Percentiles rank a stretch among this genome's conserved stretches.
Conservation (phyloP, 2,797 vertebrate genomes). For the Pelodytes ibericus region DNA sequence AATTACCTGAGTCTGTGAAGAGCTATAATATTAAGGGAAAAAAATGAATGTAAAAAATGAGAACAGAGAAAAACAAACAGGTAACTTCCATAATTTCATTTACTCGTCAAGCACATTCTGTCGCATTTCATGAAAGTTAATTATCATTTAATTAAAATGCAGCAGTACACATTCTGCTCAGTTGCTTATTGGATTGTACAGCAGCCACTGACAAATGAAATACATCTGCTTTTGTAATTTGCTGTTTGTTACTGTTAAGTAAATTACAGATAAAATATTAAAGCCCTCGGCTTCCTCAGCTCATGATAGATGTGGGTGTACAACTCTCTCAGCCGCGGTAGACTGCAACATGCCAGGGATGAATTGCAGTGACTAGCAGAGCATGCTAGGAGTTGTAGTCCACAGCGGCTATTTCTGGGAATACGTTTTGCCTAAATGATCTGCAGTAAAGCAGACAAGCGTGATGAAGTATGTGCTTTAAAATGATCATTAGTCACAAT, state of each 20-base stretch:
- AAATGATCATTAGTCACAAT: too few species aligned
- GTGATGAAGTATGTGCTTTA: too few species aligned
- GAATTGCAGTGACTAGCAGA: too few species aligned
- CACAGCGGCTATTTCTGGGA: too few species aligned
- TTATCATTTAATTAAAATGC: slow-evolving; percentile 38
- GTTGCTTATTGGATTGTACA: slow-evolving; percentile 26
- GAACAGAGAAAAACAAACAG: slow-evolving; percentile 13
- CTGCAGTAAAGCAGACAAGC: too few species aligned
- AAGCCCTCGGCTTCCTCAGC: neutral
- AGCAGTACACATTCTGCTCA: slow-evolving; percentile 19
- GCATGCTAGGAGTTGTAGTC: too few species aligned
- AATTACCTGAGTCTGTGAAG: neutral
- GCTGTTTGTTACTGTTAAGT: slow-evolving; percentile 12
- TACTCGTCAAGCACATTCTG: slow-evolving; percentile 24
- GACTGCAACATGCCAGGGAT: neutral
- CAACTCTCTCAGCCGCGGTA: neutral
- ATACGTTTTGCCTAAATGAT: too few species aligned
- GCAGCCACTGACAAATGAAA: neutral
- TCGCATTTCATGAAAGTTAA: slow-evolving; percentile 29
- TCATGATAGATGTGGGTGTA: neutral
- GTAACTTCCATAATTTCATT: slow-evolving; percentile 32
- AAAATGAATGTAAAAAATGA: slow-evolving; percentile 4
- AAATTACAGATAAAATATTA: slow-evolving; percentile 5
- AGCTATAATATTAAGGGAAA: neutral
- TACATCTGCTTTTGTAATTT: neutral